Base-by-base conservation (phyloP, 2,888 invertebrate species). In the Agrenia bidenticulata region DNA sequence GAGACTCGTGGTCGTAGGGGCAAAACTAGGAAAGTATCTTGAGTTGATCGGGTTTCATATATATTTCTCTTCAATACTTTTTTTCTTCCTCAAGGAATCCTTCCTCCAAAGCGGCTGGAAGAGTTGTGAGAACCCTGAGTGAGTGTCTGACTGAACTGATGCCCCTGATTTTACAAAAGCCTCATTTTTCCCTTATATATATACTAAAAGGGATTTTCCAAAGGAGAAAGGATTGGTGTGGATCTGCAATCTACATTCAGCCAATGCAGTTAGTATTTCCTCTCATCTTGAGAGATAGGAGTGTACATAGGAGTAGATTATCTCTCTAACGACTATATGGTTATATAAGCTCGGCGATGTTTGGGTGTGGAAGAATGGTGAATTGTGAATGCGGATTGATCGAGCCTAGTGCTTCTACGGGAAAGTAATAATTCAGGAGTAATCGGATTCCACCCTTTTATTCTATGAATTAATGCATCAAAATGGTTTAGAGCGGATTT, bases 401-500 rank as follows among this genome's bases (percentile, higher is more conserved):
- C 32, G 32, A 32, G 32, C 32, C 32, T 32, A 4, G 5, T 32
- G 11, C 32, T 32, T 11, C 32, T 32, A 32, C 32, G 4, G 32
- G 5, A 32, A 32, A 32, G 19, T 45, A 45, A 45, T 45, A 45
- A 24, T 51, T 51, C 26, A 51, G 51, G 15, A 23, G 15, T 51
- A 51, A 51, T 51, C 51, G 26, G 24, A 51, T 51, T 51, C 21
- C 51, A 17, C 21, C 24, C 26, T 51, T 21, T 51, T 15, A 51
- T 23, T 21, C 51, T 4, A 21, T 13, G 26, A 51, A 51, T 51
- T 51, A 51, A 51, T 51, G 51, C 51, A 21, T 45, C 45, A 45
- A 45, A 19, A 45, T 15, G 19, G 19, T 45, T 15, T 19, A 32
- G 32, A 32, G 11, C 32, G 32, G 32, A 32, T 32, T 32, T 32